These are phyloP conservation scores for Protosalanx chinensis DNA, from an alignment of 2,797 vertebrate species.

Conservation along the genomic window DNA sequence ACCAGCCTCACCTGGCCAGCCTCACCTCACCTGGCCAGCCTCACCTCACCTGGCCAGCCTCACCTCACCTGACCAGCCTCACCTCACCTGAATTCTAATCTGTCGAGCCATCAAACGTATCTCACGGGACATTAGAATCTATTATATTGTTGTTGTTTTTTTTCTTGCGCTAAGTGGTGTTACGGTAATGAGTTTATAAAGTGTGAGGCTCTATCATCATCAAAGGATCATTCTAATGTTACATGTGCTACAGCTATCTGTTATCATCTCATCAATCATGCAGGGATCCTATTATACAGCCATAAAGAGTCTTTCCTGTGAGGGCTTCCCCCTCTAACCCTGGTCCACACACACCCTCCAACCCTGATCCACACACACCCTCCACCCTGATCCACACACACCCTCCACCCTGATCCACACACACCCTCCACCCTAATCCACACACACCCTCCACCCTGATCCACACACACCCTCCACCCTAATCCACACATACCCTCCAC, in stretches of 20 bases:
- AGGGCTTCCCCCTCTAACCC: conserved; percentile 4
- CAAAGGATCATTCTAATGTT: not conserved
- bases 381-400: not conserved
- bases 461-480: not conserved
- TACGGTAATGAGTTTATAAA: too few relatives aligned
- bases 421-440: not conserved
- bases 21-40: conserved; percentile 1
- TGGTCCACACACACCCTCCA: conserved; percentile 2
- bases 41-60: not conserved
- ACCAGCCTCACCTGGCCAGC: not conserved
- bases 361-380: not conserved
- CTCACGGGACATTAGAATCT: not conserved
- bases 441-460: not conserved
- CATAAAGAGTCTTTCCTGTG: not conserved
- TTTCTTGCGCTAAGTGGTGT: conserved; percentile 17
- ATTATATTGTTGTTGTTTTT: not conserved
- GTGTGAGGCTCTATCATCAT: not conserved
- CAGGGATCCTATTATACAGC: not conserved
- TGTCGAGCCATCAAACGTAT: not conserved
- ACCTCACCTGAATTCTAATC: not conserved
- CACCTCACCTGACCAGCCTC: not conserved
- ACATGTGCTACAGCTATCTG: not conserved
- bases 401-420: not conserved
- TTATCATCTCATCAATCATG: conserved; percentile 21
- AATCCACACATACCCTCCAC: too few relatives aligned